Conservation (phyloP, 2,113 vertebrate genomes). For the Bothrops jararaca region DNA sequence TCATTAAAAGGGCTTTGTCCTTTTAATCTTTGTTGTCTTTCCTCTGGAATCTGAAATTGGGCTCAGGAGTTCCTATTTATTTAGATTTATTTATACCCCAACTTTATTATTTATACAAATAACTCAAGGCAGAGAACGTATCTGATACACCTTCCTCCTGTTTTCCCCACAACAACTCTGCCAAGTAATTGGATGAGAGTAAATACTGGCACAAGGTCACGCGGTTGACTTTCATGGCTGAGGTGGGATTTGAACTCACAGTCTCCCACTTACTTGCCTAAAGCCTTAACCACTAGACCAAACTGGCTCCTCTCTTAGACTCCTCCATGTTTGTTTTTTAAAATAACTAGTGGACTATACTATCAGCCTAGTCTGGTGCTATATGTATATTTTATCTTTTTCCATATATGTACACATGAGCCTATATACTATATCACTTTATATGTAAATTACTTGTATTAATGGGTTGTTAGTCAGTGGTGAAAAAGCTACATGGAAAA, state of each 20-base stretch:
- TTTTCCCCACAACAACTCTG: neutral
- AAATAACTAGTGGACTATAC: neutral
- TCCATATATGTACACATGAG: neutral
- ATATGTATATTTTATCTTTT: neutral
- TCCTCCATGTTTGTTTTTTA: neutral
- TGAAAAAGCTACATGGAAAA: neutral
- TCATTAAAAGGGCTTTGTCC: neutral
- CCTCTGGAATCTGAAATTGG: neutral
- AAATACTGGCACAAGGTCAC: neutral
- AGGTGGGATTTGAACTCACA: neutral
- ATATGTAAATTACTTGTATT: neutral
- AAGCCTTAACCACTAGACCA: neutral
- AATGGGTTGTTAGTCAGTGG: neutral
- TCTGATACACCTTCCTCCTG: neutral
- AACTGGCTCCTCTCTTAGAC: neutral
- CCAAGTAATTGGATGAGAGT: neutral
- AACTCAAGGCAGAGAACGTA: accelerated
- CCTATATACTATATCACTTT: neutral
- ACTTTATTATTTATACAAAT: neutral
- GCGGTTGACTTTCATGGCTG: neutral
- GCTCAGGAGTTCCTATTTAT: neutral
- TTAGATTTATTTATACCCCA: neutral
- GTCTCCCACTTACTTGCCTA: neutral
- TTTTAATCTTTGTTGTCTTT: neutral
- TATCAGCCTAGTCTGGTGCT: neutral